Conservation (phyloP, 2,113 vertebrate species). For the Istiophorus platypterus region DNA sequence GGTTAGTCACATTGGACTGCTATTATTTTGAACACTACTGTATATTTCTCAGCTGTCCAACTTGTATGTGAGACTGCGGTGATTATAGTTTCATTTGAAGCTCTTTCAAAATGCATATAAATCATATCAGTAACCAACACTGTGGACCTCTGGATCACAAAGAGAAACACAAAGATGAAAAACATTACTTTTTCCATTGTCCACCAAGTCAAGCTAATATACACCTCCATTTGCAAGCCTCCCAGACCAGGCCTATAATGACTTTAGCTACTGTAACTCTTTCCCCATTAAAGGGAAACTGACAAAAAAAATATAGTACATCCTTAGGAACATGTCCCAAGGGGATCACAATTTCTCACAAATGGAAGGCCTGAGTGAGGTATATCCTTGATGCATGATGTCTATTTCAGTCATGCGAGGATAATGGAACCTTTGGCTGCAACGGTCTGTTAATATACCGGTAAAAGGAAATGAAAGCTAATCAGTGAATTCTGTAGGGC, state of each 20-base stretch:
- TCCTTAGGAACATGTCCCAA: conserved; percentile 23
- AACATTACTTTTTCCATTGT: conserved; percentile 2
- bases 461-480: conserved; percentile 38
- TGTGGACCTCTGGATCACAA: not conserved
- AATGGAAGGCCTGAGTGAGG: conserved; percentile 48
- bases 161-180: conserved; percentile 9
- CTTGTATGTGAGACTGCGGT: not conserved
- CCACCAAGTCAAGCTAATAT: conserved; percentile 22
- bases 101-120: not conserved
- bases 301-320: conserved; percentile 22
- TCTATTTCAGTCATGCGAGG: conserved; percentile 10
- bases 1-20: no score
- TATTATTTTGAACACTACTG: no score
- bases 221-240: conserved; percentile 37
- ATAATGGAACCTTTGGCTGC: conserved; percentile 63
- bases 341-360: conserved; percentile 39
- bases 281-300: conserved; percentile 35
- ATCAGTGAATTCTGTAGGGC: conserved; percentile 16
- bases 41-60: not conserved
- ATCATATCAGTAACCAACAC: not conserved
- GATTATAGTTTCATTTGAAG: not conserved
- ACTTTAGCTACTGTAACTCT: conserved; percentile 35
- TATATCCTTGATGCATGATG: conserved; percentile 25
- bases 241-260: conserved; percentile 20
- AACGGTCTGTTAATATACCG: conserved; percentile 58